Evolutionary conservation across 2,113 vertebrate species (phyloP).

Genomic region (Pituophis catenifer): DNA sequence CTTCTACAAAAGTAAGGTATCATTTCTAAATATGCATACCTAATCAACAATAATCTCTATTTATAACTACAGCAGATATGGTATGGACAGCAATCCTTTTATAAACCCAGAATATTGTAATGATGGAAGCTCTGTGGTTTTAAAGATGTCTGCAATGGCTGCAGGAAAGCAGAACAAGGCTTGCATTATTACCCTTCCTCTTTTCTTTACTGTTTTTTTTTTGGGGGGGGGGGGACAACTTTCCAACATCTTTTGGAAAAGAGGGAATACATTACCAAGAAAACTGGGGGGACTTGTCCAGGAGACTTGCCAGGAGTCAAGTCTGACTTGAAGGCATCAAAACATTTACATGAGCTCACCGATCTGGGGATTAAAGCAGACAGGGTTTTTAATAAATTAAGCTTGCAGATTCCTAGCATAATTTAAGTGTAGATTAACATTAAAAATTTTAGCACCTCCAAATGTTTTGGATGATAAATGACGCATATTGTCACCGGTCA

Average conservation of each 20-base stretch:
- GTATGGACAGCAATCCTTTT: background rate
- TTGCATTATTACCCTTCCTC: background rate
- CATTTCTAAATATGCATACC: background rate
- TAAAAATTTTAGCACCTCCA: background rate
- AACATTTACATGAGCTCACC: background rate
- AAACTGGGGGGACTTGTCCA: background rate
- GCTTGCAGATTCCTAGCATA: background rate
- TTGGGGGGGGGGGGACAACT: background rate
- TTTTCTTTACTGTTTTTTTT: background rate
- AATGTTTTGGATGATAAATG: background rate
- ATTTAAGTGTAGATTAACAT: background rate
- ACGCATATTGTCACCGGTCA: background rate
- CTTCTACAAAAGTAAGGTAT: background rate
- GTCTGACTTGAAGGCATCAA: background rate
- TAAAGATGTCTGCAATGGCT: background rate
- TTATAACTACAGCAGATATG: background rate
- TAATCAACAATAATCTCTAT: background rate
- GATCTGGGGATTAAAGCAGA: background rate
- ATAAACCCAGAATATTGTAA: background rate
- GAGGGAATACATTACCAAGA: background rate
- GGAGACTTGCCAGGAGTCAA: background rate
- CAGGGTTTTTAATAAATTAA: background rate
- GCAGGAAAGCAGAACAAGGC: background rate
- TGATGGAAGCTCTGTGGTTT: background rate
- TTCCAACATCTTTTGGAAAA: background rate